Evolutionary conservation across 1,140 invertebrate species (phyloP), one percentile per base, ranked within the genome.

Genomic region (Araneus ventricosus): DNA sequence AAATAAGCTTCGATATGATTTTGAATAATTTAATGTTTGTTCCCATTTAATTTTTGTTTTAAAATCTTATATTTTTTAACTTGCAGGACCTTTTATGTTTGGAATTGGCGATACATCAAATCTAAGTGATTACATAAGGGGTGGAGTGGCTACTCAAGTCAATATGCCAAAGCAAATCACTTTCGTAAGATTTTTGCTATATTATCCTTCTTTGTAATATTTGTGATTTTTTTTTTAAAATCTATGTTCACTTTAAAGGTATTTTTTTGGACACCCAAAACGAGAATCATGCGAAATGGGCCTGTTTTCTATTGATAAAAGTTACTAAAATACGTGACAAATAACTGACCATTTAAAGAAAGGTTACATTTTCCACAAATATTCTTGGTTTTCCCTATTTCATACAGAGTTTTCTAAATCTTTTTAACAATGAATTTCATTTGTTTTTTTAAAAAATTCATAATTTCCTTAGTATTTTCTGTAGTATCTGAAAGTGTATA

Each of bases 111-210:
- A 99, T 95, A 99, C 98, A n/a, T 97, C 97, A 4, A 96, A 95
- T 59, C 96, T 96, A 93, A 95, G 95, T 17, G 95, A 96, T 70
- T 97, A 97, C 94, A 94, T 95, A 7, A 96, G 97, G 79, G 98
- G 99, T 30, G 99, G 99, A 37, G 97, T 99, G 87, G 99, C 98
- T 1, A 98, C 97, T 3, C 98, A 99, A 96, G 98, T 99, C 0
- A 99, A 99, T 96, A 98, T 99, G 97, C 98, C 99, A 6, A 98
- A 98, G 95, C 97, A 95, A 22, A 87, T 99, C 1, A 95, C 96
- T 37, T 99, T 99, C 95, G 96, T 96, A 95, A 95, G 96, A 94
- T 95, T 61, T 59, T 34, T 27, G 45, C 8, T n/a, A 27, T 79
- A 27, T 45, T 45, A 41, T 1, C 27, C 45, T n/a, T 14, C 10